A percentile compares a stretch with the other conserved stretches of the same genome.
phyloP scores from a whole-genome alignment of 1,140 invertebrate species.

The Anastrepha obliqua region DNA sequence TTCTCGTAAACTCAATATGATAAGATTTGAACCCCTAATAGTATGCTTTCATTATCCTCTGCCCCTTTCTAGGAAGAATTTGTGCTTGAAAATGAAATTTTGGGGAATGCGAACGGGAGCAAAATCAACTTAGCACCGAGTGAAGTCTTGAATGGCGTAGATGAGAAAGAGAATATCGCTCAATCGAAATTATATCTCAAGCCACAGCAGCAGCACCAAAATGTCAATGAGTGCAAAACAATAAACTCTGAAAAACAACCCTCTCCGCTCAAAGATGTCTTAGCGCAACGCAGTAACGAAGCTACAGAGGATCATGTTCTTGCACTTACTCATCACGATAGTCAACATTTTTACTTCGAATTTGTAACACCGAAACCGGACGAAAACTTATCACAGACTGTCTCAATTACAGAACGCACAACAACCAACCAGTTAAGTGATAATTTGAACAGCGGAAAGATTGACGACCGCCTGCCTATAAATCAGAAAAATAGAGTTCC shows the following conservation, averaged over 20 bases:
- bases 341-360: slow-evolving; percentile 46
- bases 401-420: neutral
- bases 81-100: slow-evolving; percentile 33
- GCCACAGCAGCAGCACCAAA: neutral
- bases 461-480: neutral
- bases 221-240: neutral
- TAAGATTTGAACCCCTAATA: slow-evolving; percentile 32
- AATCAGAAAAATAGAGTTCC: slow-evolving; percentile 1
- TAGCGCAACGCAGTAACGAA: neutral
- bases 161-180: slow-evolving; percentile 29
- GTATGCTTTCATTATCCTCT: slow-evolving; percentile 48
- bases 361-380: neutral
- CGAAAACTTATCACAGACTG: neutral
- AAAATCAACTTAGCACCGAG: neutral
- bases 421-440: neutral
- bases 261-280: neutral
- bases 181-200: neutral
- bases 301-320: neutral
- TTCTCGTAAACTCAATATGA: slow-evolving; percentile 11
- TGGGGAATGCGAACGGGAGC: neutral
- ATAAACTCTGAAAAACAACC: neutral
- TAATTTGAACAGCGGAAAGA: neutral
- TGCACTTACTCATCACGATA: slow-evolving; percentile 17
- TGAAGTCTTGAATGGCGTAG: neutral
- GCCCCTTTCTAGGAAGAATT: slow-evolving; percentile 47